Conservation (phyloP, 2,797 vertebrate species). For the Morus bassanus region DNA sequence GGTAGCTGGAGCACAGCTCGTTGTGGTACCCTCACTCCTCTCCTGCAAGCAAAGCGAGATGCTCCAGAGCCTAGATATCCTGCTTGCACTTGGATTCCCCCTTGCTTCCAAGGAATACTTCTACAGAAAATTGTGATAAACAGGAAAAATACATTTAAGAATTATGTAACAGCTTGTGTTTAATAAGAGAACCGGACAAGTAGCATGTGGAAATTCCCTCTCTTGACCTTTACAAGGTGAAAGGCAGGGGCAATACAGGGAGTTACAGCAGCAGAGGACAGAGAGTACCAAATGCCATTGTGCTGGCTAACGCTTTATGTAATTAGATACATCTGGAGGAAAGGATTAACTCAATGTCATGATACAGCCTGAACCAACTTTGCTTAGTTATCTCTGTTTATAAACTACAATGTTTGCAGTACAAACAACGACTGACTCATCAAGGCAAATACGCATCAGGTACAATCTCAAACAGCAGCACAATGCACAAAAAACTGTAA, state of each 20-base stretch:
- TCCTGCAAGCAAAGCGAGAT: accelerated
- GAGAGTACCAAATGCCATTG: not conserved
- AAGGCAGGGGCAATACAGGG: not conserved
- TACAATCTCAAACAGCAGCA: not conserved
- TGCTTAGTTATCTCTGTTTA: not conserved
- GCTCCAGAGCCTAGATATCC: not conserved
- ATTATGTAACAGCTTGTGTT: not conserved
- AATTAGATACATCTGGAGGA: not conserved
- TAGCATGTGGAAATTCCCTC: not conserved
- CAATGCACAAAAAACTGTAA: not conserved
- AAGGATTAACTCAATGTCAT: not conserved
- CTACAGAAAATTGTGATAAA: not conserved
- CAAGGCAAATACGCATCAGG: not conserved
- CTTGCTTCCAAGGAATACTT: not conserved
- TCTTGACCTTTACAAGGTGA: conserved; percentile 18
- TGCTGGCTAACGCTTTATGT: not conserved
- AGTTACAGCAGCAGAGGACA: not conserved
- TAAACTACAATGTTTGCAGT: not conserved
- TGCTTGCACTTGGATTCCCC: not conserved
- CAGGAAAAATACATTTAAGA: not conserved
- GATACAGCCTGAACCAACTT: not conserved
- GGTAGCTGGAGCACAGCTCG: not conserved
- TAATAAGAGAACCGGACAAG: not conserved
- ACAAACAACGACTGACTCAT: conserved; percentile 18
- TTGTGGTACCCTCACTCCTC: not conserved